These are phyloP conservation scores for Neopelma chrysocephalum DNA, from an alignment of 2,797 vertebrate species.

Conservation along the genomic window DNA sequence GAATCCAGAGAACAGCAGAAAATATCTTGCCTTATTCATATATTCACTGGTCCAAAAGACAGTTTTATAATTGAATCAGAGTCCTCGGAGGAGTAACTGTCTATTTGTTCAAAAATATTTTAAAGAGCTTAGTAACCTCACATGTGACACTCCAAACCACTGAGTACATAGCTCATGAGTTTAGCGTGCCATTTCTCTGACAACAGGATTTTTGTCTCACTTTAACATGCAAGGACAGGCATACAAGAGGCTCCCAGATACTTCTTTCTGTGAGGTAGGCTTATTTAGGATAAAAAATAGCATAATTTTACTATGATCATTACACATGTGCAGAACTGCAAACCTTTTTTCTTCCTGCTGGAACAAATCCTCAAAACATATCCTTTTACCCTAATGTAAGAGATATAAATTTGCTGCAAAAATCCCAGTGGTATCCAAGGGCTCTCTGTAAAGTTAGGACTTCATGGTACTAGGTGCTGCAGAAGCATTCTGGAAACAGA, in stretches of 20 bases:
- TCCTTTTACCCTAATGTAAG: not conserved
- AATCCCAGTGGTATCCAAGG: not conserved
- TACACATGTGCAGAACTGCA: not conserved
- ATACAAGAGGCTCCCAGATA: not conserved
- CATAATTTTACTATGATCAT: not conserved
- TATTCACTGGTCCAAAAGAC: not conserved
- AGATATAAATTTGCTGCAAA: not conserved
- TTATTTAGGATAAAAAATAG: not conserved
- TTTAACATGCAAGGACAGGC: not conserved
- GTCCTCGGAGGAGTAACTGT: not conserved
- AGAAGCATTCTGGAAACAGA: not conserved
- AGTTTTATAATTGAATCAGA: not conserved
- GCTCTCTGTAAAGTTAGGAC: not conserved
- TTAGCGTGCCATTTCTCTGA: not conserved
- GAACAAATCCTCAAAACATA: not conserved
- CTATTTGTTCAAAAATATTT: not conserved
- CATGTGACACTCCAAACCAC: not conserved
- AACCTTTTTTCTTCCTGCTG: not conserved
- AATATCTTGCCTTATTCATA: not conserved
- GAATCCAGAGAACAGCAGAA: conserved; percentile 16
- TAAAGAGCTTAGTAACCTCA: not conserved
- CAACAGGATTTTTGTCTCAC: not conserved
- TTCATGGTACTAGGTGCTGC: not conserved
- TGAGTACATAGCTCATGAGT: not conserved
- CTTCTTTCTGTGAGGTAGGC: not conserved